Conservation (phyloP, 2,113 vertebrate genomes). For the Gnathonemus echidnorhynchus region DNA sequence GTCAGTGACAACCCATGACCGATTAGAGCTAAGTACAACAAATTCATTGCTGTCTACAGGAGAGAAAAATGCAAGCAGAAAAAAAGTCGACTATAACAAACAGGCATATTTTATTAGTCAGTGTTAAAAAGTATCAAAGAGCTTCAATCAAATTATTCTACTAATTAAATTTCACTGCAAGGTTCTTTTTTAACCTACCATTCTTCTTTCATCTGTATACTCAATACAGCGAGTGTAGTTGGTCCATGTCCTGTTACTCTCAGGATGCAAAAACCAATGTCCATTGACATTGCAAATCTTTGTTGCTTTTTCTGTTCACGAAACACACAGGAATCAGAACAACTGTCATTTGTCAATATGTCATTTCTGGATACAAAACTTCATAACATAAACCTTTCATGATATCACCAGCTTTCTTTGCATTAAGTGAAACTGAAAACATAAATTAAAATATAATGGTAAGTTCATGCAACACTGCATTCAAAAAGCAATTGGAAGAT, state of each 20-base stretch:
- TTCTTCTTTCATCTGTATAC: constrained; percentile 70
- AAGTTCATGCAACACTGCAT: neutral
- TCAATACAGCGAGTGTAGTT: constrained; percentile 85
- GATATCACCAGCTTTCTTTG: neutral
- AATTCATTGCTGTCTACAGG: constrained; percentile 86
- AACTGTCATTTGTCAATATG: neutral
- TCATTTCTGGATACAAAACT: neutral
- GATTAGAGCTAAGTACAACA: constrained; percentile 88
- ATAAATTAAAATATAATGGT: neutral
- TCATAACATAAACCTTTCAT: neutral
- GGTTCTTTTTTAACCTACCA: constrained; percentile 57
- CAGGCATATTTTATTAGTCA: neutral
- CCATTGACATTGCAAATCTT: constrained; percentile 84
- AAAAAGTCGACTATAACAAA: neutral
- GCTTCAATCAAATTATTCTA: neutral
- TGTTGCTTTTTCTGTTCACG: constrained; percentile 76
- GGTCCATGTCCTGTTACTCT: constrained; percentile 90
- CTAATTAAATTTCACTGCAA: neutral
- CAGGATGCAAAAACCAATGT: constrained; percentile 88
- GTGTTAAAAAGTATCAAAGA: neutral
- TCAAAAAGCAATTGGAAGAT: neutral
- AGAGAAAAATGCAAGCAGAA: constrained; percentile 29
- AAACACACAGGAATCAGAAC: constrained; percentile 10
- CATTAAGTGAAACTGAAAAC: neutral
- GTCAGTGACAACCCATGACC: constrained; percentile 88